phyloP scores from a whole-genome alignment of 1,140 invertebrate genomes.

The Bombus superbus region DNA sequence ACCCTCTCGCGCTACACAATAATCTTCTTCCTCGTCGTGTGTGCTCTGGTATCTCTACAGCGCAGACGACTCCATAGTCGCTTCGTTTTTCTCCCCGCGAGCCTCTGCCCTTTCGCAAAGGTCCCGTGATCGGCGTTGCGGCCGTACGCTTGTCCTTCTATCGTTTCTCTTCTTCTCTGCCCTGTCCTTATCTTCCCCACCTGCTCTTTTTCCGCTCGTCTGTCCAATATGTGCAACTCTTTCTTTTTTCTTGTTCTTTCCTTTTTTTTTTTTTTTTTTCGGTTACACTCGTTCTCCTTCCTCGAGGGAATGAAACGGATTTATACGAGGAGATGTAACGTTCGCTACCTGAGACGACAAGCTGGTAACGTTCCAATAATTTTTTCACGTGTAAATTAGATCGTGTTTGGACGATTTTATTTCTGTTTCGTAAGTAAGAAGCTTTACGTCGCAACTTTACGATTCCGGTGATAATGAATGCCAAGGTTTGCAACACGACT shows the following conservation, averaged over 20 bases:
- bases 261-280: background rate
- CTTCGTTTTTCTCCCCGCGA: slow-evolving; percentile 21
- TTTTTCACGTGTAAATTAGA: background rate
- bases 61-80: slow-evolving; percentile 51
- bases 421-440: background rate
- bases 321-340: background rate
- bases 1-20: slow-evolving; percentile 77
- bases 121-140: slow-evolving; percentile 57
- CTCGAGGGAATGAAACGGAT: background rate
- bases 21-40: slow-evolving; percentile 77
- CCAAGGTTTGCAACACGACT: background rate
- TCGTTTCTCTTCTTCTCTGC: background rate
- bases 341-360: background rate
- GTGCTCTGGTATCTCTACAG: slow-evolving; percentile 70
- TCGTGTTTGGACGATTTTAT: background rate
- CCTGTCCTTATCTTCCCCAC: background rate
- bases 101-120: slow-evolving; percentile 37
- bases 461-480: background rate
- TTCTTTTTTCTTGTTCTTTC: background rate
- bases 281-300: background rate
- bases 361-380: background rate
- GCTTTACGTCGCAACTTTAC: background rate
- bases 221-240: background rate
- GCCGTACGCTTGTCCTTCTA: slow-evolving; percentile 31
- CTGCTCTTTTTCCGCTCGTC: slow-evolving; percentile 3